phyloP scores from a whole-genome alignment of 2,888 invertebrate genomes.

The Megamerina dolium region DNA sequence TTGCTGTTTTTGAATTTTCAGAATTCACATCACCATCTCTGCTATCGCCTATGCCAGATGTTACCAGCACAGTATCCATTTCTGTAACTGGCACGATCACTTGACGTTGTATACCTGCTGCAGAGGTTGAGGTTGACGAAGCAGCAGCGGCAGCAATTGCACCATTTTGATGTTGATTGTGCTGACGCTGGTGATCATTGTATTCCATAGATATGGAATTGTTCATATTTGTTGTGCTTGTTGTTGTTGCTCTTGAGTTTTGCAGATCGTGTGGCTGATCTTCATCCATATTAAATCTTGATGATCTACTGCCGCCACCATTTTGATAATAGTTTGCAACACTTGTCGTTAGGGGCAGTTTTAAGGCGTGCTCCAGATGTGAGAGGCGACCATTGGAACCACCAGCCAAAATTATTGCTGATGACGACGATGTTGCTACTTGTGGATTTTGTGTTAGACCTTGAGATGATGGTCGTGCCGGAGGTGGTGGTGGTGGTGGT shows the following conservation, averaged over 20 bases:
- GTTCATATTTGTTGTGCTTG: constrained; percentile 3
- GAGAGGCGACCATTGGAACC: constrained; percentile 42
- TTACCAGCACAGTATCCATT: constrained; percentile 39
- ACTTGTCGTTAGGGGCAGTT: constrained; percentile 45
- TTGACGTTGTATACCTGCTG: constrained; percentile 17
- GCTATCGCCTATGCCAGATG: constrained; percentile 10
- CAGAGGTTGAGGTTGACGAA: constrained; percentile 5
- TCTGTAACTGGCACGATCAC: constrained; percentile 39
- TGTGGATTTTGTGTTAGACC: constrained; percentile 16
- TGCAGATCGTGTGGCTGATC: constrained; percentile 13
- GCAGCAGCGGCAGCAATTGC: background rate
- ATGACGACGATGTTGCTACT: constrained; percentile 28
- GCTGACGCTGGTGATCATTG: constrained; percentile 7
- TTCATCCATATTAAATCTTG: constrained; percentile 14
- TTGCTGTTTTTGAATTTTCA: too few species aligned
- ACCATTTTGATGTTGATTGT: constrained; percentile 2
- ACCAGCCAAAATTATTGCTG: constrained; percentile 27
- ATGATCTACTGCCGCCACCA: constrained; percentile 30
- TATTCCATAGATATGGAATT: background rate
- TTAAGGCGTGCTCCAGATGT: constrained; percentile 44
- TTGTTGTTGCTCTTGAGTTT: constrained; percentile 1
- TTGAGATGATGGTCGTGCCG: constrained; percentile 4
- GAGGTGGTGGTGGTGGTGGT: background rate
- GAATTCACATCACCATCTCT: constrained; percentile 1
- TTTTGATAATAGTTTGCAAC: constrained; percentile 45